A percentile compares a stretch with the other conserved stretches of the same genome.
Evolutionary conservation across 1,140 invertebrate species (phyloP).

Genomic region (Meloidogyne floridensis): DNA sequence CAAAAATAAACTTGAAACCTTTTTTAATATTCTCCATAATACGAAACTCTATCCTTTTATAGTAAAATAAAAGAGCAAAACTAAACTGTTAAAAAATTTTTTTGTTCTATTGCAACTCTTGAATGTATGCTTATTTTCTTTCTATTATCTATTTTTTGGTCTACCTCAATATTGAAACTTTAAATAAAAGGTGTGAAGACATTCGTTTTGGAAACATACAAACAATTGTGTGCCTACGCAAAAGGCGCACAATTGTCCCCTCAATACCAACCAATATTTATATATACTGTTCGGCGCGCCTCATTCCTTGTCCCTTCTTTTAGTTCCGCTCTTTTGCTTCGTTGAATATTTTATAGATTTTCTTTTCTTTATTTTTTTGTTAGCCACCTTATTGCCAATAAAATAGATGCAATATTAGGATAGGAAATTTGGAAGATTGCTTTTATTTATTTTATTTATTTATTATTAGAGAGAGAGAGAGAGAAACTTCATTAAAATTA

Average conservation of each 20-base stretch:
- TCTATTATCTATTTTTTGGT: neutral
- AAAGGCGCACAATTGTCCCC: no score
- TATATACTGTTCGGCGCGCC: slow-evolving; percentile 11
- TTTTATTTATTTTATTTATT: neutral
- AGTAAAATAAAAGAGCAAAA: neutral
- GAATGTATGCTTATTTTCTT: neutral
- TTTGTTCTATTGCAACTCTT: neutral
- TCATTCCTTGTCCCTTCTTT: neutral
- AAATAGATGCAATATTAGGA: neutral
- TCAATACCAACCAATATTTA: no score
- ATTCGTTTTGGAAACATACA: neutral
- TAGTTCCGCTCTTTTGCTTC: neutral
- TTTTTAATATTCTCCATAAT: neutral
- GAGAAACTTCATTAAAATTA: neutral
- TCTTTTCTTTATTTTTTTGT: neutral
- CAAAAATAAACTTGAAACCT: neutral
- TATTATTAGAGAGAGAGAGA: neutral
- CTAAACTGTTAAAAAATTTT: slow-evolving; percentile 5
- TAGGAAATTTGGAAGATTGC: neutral
- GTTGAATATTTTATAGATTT: slow-evolving; percentile 1
- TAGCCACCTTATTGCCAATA: neutral
- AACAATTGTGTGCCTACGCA: no score
- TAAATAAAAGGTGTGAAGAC: neutral
- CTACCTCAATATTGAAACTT: neutral
- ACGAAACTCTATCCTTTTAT: neutral